These are phyloP conservation scores for Idaea biselata DNA, from an alignment of 2,888 invertebrate species.

Conservation along the genomic window DNA sequence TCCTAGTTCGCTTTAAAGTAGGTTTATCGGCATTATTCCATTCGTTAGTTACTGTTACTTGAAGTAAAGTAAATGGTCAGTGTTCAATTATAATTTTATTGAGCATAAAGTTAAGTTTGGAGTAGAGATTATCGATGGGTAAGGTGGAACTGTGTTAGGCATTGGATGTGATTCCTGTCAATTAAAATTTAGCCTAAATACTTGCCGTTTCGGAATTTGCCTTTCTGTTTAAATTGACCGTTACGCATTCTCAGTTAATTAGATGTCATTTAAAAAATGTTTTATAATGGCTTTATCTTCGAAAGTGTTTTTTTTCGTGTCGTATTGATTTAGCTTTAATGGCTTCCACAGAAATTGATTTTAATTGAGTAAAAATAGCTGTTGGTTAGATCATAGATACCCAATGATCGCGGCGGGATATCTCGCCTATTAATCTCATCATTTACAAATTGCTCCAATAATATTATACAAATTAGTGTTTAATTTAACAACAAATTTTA, in stretches of 20 bases:
- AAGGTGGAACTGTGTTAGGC: slow-evolving; percentile 76
- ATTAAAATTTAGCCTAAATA: slow-evolving; percentile 52
- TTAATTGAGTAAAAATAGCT: not conserved
- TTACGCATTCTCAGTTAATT: slow-evolving; percentile 28
- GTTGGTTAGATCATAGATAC: not conserved
- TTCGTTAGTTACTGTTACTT: slow-evolving; percentile 67
- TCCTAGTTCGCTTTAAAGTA: slow-evolving; percentile 79
- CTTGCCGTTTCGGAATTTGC: slow-evolving; percentile 51
- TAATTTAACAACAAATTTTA: slow-evolving; percentile 21
- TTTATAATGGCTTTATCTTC: slow-evolving; percentile 24
- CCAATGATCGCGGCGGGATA: slow-evolving; percentile 24
- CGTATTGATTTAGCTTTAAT: slow-evolving; percentile 34
- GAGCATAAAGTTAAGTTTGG: slow-evolving; percentile 36
- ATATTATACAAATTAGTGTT: slow-evolving; percentile 36
- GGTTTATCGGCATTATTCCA: slow-evolving; percentile 77
- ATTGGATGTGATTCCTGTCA: slow-evolving; percentile 52
- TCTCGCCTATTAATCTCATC: slow-evolving; percentile 23
- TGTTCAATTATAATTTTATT: slow-evolving; percentile 43
- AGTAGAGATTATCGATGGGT: slow-evolving; percentile 63
- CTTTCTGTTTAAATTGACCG: slow-evolving; percentile 28
- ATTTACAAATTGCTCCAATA: slow-evolving; percentile 44
- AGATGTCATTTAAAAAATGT: slow-evolving; percentile 29
- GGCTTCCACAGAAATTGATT: slow-evolving; percentile 38
- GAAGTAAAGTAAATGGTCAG: slow-evolving; percentile 61
- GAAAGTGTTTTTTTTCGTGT: slow-evolving; percentile 21